Percentiles rank a stretch among this genome's conserved stretches.
Conservation (phyloP, 2,888 invertebrate genomes). For the Sminthurinus aureus region DNA sequence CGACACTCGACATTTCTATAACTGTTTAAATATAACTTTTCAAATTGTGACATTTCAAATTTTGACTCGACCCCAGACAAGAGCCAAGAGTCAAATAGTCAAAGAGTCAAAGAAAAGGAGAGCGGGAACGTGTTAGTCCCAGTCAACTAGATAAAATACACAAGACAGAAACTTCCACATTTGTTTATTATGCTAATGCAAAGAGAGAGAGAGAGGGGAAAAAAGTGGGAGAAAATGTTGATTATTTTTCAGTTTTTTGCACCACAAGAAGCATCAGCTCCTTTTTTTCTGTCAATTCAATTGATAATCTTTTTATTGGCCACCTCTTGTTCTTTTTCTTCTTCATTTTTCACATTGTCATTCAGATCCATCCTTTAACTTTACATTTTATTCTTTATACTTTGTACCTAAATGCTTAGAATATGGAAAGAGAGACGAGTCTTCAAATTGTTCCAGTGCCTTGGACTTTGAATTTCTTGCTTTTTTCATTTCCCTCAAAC, state of each 20-base stretch:
- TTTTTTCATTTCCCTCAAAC: too few relatives aligned
- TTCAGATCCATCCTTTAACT: not conserved
- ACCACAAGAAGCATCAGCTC: not conserved
- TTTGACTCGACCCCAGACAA: not conserved
- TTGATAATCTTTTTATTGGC: not conserved
- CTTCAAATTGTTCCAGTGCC: not conserved
- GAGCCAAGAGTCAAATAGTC: not conserved
- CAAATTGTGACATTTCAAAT: too few relatives aligned
- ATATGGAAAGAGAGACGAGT: not conserved
- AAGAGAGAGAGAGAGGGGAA: not conserved
- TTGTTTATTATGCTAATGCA: slow-evolving; percentile 49
- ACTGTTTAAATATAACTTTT: too few relatives aligned
- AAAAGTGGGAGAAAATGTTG: slow-evolving; percentile 34
- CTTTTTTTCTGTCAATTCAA: slow-evolving; percentile 1
- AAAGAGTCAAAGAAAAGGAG: not conserved
- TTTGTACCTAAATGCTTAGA: not conserved
- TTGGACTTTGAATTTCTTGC: not conserved
- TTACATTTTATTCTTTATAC: not conserved
- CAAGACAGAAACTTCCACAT: slow-evolving; percentile 38
- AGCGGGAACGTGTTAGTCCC: too few relatives aligned
- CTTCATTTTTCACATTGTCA: not conserved
- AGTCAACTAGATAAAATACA: not conserved
- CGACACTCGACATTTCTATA: too few relatives aligned
- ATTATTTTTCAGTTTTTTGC: slow-evolving; percentile 35
- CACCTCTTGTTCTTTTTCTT: not conserved